A percentile compares a stretch with the other conserved stretches of the same genome.
Conservation (phyloP, 2,888 invertebrate genomes). For the Unio pictorum region DNA sequence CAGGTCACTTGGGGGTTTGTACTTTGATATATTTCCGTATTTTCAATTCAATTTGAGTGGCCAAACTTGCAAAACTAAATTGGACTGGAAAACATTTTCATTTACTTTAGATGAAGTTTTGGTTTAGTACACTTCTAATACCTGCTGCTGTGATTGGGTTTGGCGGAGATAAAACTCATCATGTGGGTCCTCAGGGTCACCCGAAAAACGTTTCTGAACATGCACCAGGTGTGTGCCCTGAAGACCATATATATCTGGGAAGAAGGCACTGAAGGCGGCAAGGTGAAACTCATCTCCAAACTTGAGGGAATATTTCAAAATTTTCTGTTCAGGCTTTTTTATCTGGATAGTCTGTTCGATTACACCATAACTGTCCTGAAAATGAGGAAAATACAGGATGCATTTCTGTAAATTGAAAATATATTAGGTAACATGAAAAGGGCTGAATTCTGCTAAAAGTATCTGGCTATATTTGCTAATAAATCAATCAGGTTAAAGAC, state of each 20-base stretch:
- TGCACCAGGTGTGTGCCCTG: slow-evolving; percentile 74
- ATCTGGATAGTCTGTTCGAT: slow-evolving; percentile 74
- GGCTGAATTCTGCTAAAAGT: too few species aligned
- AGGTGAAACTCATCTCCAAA: slow-evolving; percentile 94
- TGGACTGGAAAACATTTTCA: too few species aligned
- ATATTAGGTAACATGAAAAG: background rate
- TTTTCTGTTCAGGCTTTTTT: slow-evolving; percentile 61
- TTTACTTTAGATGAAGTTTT: slow-evolving; percentile 3
- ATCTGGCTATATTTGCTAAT: too few species aligned
- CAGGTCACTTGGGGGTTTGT: too few species aligned
- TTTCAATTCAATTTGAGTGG: too few species aligned
- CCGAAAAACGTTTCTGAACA: slow-evolving; percentile 77
- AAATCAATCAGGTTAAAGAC: too few species aligned
- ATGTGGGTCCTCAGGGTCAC: slow-evolving; percentile 93
- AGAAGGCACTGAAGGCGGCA: slow-evolving; percentile 89
- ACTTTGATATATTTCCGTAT: too few species aligned
- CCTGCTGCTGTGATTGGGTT: slow-evolving; percentile 73
- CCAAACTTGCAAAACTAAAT: too few species aligned
- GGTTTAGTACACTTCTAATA: slow-evolving; percentile 50
- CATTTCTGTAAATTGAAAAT: background rate
- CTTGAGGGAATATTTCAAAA: slow-evolving; percentile 72
- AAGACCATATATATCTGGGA: slow-evolving; percentile 84
- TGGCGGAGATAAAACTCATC: slow-evolving; percentile 93
- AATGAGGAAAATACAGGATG: slow-evolving; percentile 1
- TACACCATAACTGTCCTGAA: slow-evolving; percentile 86